Evolutionary conservation across 2,888 invertebrate species (phyloP).

Genomic region (Meteorus cinctellus): DNA sequence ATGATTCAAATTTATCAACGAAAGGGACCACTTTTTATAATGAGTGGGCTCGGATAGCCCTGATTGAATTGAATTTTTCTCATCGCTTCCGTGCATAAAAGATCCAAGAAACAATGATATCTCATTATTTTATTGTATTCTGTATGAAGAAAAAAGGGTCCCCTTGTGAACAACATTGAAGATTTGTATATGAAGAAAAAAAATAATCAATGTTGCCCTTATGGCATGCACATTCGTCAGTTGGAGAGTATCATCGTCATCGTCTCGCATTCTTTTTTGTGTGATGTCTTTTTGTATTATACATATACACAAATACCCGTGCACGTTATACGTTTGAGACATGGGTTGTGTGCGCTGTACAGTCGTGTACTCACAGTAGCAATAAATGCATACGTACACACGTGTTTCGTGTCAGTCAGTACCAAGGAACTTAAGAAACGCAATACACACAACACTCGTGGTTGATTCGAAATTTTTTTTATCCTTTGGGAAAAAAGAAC

Average conservation of each 20-base stretch:
- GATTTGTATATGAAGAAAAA: too few relatives aligned
- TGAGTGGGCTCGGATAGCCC: too few relatives aligned
- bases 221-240: constrained; percentile 20
- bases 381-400: constrained; percentile 33
- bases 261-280: not conserved
- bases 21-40: too few relatives aligned
- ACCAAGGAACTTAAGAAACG: constrained; percentile 39
- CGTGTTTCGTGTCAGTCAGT: constrained; percentile 47
- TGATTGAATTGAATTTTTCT: too few relatives aligned
- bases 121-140: too few relatives aligned
- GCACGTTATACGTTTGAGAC: not conserved
- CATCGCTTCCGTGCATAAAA: too few relatives aligned
- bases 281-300: not conserved
- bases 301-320: not conserved
- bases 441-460: not conserved
- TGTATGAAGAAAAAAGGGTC: too few relatives aligned
- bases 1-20: not conserved
- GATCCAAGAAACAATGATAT: too few relatives aligned
- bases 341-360: not conserved
- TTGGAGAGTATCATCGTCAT: constrained; percentile 46
- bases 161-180: not conserved
- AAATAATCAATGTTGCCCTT: constrained; percentile 1
- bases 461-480: not conserved
- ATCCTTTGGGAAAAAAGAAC: constrained; percentile 20
- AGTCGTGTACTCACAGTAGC: constrained; percentile 1